Base-by-base conservation (phyloP, 2,797 vertebrate species). In the Sternotherus odoratus region DNA sequence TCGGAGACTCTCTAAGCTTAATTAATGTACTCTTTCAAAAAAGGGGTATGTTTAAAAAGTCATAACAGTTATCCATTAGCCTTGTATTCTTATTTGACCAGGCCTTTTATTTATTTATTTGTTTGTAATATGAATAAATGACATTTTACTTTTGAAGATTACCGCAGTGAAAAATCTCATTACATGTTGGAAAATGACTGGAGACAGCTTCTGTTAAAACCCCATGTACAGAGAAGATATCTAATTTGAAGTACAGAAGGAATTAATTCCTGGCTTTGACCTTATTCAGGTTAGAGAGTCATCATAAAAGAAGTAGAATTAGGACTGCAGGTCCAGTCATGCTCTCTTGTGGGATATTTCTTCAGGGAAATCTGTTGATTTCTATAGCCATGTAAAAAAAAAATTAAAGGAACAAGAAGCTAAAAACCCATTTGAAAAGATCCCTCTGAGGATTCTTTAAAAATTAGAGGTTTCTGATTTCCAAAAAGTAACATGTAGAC, bases 191-290 rank as follows among this genome's bases (percentile, higher is more conserved):
- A 78, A 77, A 74, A 7, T 26, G 23, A 30, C 78, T 30, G 8
- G 36, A 21, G 30, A 56, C 16, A 0, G 16, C 72, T 89, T 36
- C 1, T 33, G 79, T 56, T 39, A 51, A 23, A 6, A 12, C 0
- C 1, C 8, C 28, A 2, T 0, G 0, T 9, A 1, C 3, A 48
- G 26, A n/a, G 82, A 30, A 16, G 51, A 2, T 69, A 19, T 77
- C 77, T 88, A 66, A 1, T 50, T 60, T 51, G 1, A 26, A 16
- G 54, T 79, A n/a, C 21, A 0, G 6, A 46, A 56, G 1, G 56
- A 53, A 12, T 30, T 1, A 23, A 33, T 21, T 51, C 60, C 77
- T 48, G 63, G 24, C 26, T 4, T n/a, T 49, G 5, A 8, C 33
- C 21, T 23, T 16, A 11, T 54, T 9, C 54, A 30, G 50, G n/a